Base-by-base conservation (phyloP, 1,140 invertebrate species). In the Heliconius nattereri region DNA sequence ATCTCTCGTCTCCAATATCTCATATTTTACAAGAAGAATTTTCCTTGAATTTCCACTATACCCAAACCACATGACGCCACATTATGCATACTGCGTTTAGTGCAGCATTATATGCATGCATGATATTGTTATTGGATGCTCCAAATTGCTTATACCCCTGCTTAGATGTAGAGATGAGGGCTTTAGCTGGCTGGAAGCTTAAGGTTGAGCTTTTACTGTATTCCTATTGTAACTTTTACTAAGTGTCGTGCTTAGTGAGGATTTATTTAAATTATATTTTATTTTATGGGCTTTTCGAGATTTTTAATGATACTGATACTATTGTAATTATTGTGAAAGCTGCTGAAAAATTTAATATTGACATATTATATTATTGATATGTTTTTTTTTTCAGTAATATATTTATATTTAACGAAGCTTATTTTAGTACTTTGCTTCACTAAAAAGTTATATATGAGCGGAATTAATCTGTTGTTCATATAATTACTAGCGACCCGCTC, bases 31-130 rank as follows among this genome's bases (percentile, higher is more conserved):
- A 66, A 66, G 7, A 13, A 29, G 60, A 66, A 66, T 66, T 66
- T 66, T 66, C 60, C 60, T 66, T 66, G 60, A 66, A 66, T 66
- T 66, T 66, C 60, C 60, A 66, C 60, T 26, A 3, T 29, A 66
- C 83, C 83, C 85, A 80, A 60, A 77, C 73, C 82, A 75, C 85
- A 87, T 89, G 89, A 89, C 86, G 84, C 80, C 89, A 85, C 84
- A 90, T 90, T 86, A 90, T 90, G 87, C 87, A 90, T 89, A 75
- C 66, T 60, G 85, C 87, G 84, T 89, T 89, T 88, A 89, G 85
- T 82, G 88, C 71, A 45, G 74, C 77, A 78, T 76, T 60, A 78
- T 75, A 75, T 81, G 66, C 57, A 60, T 66, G 52, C 70, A 40
- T 74, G 75, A 77, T 79, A 80, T 73, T 82, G 78, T 82, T 77